Evolutionary conservation across 2,797 vertebrate genomes (phyloP).

Genomic region (Cetoscarus ocellatus): DNA sequence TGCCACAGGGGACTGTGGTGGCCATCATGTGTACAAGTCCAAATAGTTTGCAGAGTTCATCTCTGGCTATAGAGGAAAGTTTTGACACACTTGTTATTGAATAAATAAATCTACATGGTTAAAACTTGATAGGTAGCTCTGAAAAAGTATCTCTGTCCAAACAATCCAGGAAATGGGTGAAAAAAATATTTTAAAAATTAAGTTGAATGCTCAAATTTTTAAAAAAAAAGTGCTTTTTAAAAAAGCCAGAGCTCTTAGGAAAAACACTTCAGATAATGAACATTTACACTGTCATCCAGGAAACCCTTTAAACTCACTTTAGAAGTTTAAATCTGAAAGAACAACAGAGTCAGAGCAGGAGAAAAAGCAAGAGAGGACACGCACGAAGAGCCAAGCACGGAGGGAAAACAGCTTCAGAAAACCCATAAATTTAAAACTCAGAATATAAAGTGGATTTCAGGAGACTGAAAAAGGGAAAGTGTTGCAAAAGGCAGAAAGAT

Average conservation of each 20-base stretch:
- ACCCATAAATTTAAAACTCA: background rate
- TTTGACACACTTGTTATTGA: too few species aligned
- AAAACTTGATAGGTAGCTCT: too few species aligned
- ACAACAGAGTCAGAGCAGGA: background rate
- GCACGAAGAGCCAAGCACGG: background rate
- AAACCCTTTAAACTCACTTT: background rate
- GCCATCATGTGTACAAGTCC: too few species aligned
- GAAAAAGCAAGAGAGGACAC: background rate
- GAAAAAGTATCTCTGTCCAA: background rate
- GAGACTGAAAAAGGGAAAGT: background rate
- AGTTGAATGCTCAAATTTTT: background rate
- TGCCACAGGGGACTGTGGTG: too few species aligned
- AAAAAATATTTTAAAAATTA: too few species aligned
- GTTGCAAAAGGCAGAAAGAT: conserved; percentile 24
- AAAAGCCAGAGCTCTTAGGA: background rate
- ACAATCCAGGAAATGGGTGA: background rate
- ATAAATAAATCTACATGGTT: too few species aligned
- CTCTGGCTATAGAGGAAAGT: too few species aligned
- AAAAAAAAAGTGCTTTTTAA: background rate
- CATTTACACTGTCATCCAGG: background rate
- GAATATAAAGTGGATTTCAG: conserved; percentile 12
- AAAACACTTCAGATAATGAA: background rate
- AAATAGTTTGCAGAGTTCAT: too few species aligned
- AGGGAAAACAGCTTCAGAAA: conserved; percentile 5
- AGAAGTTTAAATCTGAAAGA: conserved; percentile 9